Evolutionary conservation across 2,113 vertebrate genomes (phyloP), one percentile per base, ranked within the genome.

Genomic region (Galemys pyrenaicus): DNA sequence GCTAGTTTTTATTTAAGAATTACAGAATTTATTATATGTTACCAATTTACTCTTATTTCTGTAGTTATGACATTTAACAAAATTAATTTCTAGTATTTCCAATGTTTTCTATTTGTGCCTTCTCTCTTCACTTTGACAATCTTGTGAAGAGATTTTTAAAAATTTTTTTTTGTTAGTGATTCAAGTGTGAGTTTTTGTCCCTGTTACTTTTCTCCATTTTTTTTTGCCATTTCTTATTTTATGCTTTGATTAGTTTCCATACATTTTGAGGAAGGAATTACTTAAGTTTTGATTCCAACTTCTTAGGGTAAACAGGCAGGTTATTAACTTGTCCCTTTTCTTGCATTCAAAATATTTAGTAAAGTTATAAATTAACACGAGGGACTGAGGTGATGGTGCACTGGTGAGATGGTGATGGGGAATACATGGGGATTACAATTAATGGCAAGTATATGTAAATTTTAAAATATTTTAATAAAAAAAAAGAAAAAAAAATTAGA

Each of bases 171-270:
- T 54, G 39, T 67, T 74, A 51, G 39, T 71, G 68, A 82, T 77
- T 78, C 28, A 15, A 91, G 6, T 82, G 54, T 37, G 16, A 74
- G 24, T 5, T 68, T 91, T 30, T 32, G 4, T 49, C 65, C 77
- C 64, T 7, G 39, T 9, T 60, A 39, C 16, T 91, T 44, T 78
- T 85, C 58, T 74, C n/a, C 30, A 15, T 81, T 81, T 12, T 39
- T n/a, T 54, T 74, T 86, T 51, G 24, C 54, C 77, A 49, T 49
- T 94, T 81, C 26, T 71, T 9, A 7, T 85, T 4, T 92, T 96
- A 20, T 81, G 15, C 41, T 84, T 6, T 79, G 44, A 64, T 65
- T 32, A 88, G 44, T 17, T 39, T 91, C 73, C 77, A 6, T 86
- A 54, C 4, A 46, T 56, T 54, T 67, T 13, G 1, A 32, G 37